Conservation (phyloP, 2,888 invertebrate genomes). For the Diarsia mendica region DNA sequence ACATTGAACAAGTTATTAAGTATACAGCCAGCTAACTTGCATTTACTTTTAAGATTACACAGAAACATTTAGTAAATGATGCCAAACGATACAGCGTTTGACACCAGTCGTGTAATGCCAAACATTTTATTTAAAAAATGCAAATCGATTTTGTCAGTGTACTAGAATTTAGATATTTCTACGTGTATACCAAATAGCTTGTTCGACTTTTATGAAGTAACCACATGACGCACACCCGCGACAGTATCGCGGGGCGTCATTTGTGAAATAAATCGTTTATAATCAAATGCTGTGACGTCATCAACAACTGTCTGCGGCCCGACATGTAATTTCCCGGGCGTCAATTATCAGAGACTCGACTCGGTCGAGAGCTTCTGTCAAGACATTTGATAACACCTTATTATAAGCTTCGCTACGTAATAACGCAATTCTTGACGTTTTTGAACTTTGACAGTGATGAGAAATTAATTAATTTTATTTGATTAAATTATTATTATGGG, state of each 20-base stretch:
- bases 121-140: too few species aligned
- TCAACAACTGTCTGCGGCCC: conserved; percentile 88
- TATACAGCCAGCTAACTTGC: too few species aligned
- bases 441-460: conserved; percentile 49
- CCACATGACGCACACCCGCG: conserved; percentile 58
- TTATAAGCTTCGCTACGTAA: conserved; percentile 71
- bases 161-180: too few species aligned
- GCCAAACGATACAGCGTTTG: too few species aligned
- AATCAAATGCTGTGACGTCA: conserved; percentile 89
- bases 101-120: too few species aligned
- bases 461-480: conserved; percentile 37
- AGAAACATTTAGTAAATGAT: too few species aligned
- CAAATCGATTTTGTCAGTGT: too few species aligned
- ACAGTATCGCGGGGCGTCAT: conserved; percentile 72
- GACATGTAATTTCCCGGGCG: conserved; percentile 90
- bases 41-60: too few species aligned
- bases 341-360: conserved; percentile 86
- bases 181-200: too few species aligned
- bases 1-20: too few species aligned
- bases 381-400: conserved; percentile 84
- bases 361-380: conserved; percentile 84
- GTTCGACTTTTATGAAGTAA: conserved; percentile 61
- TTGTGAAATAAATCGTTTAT: conserved; percentile 89
- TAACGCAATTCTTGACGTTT: conserved; percentile 59
- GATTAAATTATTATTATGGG: conserved; percentile 22